These are phyloP conservation scores for Baccha elongata DNA, from an alignment of 2,888 invertebrate genomes.

Conservation along the genomic window DNA sequence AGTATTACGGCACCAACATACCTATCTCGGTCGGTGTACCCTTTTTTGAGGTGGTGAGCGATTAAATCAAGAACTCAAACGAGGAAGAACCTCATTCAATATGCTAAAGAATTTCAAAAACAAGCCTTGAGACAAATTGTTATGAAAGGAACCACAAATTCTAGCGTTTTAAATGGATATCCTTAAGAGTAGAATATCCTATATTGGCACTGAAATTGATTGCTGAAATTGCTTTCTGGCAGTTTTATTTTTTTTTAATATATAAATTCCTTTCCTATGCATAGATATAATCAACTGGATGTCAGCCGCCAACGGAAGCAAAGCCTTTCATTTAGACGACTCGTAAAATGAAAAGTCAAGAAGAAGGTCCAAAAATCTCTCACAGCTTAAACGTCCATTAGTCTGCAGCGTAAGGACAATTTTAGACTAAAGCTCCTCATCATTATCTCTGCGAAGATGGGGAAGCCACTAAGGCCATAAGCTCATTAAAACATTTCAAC, in stretches of 20 bases:
- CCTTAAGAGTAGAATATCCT: conserved; percentile 36
- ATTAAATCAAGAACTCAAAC: conserved; percentile 12
- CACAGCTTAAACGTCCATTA: conserved; percentile 68
- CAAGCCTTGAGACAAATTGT: conserved; percentile 44
- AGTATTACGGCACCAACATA: conserved; percentile 10
- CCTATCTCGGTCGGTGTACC: background rate
- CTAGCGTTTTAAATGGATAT: conserved; percentile 23
- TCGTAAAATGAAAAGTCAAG: conserved; percentile 68
- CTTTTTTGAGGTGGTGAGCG: background rate
- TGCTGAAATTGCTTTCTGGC: conserved; percentile 46
- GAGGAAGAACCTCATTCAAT: conserved; percentile 7
- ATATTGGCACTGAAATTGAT: conserved; percentile 66
- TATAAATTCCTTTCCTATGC: conserved; percentile 22
- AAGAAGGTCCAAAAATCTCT: conserved; percentile 62
- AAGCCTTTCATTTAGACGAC: conserved; percentile 55
- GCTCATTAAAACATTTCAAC: conserved; percentile 73
- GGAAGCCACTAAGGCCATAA: conserved; percentile 71
- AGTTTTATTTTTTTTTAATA: no score
- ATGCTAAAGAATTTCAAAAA: conserved; percentile 10
- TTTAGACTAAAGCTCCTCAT: conserved; percentile 63
- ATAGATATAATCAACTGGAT: conserved; percentile 45
- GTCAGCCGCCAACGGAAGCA: conserved; percentile 18
- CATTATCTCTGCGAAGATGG: conserved; percentile 66
- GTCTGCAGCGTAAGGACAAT: conserved; percentile 61
- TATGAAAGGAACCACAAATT: conserved; percentile 21